Percentiles rank a stretch among this genome's conserved stretches.
These are phyloP conservation scores for Callitettix versicolor DNA, from an alignment of 1,140 invertebrate genomes.

Conservation along the genomic window DNA sequence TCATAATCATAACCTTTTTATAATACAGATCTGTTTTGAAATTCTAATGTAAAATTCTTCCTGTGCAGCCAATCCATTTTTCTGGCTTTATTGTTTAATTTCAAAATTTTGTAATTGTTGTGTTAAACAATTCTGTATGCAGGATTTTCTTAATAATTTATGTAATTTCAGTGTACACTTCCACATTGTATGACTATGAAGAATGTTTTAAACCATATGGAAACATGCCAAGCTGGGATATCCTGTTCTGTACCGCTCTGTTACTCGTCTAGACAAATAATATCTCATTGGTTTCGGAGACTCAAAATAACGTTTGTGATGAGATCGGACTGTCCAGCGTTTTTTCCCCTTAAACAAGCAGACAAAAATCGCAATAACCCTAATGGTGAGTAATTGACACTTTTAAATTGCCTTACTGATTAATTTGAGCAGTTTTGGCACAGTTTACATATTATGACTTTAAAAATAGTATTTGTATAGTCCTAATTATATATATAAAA, in stretches of 20 bases:
- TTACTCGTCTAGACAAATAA: conserved; percentile 95
- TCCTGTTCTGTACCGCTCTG: conserved; percentile 87
- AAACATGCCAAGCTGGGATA: conserved; percentile 87
- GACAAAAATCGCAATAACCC: conserved; percentile 66
- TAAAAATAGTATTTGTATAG: no score
- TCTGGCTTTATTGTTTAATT: no score
- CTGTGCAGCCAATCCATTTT: no score
- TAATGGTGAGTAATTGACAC: conserved; percentile 40
- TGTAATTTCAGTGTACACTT: conserved; percentile 58
- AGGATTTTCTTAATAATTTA: not conserved
- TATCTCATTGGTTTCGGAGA: conserved; percentile 98
- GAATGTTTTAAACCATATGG: conserved; percentile 97
- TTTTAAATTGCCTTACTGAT: no score
- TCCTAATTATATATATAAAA: no score
- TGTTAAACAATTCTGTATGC: not conserved
- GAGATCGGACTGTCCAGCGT: conserved; percentile 91
- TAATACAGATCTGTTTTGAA: not conserved
- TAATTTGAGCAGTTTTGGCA: no score
- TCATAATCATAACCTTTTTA: not conserved
- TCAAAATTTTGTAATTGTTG: not conserved
- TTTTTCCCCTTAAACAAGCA: conserved; percentile 90
- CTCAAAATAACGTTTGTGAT: conserved; percentile 97
- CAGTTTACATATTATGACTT: no score
- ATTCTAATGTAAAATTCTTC: no score
- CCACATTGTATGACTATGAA: conserved; percentile 99